Evolutionary conservation across 2,113 vertebrate species (phyloP).

Genomic region (Melierax canorus): DNA sequence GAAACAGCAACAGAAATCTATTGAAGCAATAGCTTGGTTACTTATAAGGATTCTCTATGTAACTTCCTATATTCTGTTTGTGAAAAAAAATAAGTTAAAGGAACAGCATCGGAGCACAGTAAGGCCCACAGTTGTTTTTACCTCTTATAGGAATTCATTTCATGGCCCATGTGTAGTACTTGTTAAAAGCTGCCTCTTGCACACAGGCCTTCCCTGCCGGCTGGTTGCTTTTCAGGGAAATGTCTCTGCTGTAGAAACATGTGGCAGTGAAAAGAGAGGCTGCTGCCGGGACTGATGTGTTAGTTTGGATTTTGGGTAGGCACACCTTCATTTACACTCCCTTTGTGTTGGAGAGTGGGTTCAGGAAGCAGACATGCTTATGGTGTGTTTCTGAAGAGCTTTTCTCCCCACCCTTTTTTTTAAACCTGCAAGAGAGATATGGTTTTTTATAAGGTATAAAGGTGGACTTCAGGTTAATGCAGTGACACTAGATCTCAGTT

Average conservation of each 20-base stretch:
- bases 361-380: background rate
- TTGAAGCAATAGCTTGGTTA: background rate
- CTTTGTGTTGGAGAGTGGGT: background rate
- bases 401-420: background rate
- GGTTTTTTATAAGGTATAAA: background rate
- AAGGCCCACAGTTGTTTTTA: background rate
- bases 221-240: background rate
- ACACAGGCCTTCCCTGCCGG: background rate
- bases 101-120: background rate
- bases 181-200: background rate
- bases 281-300: background rate
- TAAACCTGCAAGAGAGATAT: background rate
- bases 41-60: background rate
- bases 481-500: background rate
- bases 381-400: background rate
- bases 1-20: background rate
- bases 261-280: background rate
- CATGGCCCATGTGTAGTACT: background rate
- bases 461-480: background rate
- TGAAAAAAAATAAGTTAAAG: background rate
- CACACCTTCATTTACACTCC: background rate
- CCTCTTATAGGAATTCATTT: background rate
- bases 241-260: background rate
- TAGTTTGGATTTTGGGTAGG: background rate
- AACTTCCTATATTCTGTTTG: background rate